A percentile compares a stretch with the other conserved stretches of the same genome.
These are phyloP conservation scores for Thamnaconus septentrionalis DNA, from an alignment of 2,113 vertebrate species.

Conservation along the genomic window DNA sequence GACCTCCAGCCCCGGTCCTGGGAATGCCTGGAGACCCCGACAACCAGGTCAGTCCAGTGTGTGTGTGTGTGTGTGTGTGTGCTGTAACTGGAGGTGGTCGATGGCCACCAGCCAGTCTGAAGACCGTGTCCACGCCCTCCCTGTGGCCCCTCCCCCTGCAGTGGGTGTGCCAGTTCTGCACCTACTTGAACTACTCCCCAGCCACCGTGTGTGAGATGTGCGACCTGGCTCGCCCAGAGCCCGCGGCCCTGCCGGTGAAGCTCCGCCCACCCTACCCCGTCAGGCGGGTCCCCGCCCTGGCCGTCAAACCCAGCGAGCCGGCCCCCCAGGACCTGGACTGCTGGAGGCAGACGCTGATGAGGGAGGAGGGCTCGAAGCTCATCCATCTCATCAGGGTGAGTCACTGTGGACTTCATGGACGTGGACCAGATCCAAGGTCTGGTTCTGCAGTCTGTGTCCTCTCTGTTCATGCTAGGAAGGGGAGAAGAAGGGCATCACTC, in stretches of 20 bases:
- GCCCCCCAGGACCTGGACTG: constrained; percentile 68
- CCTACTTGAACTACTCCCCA: constrained; percentile 81
- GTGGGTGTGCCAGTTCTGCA: constrained; percentile 85
- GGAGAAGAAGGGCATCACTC: constrained; percentile 66
- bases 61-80: background rate
- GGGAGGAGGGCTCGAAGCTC: constrained; percentile 83
- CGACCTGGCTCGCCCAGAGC: constrained; percentile 77
- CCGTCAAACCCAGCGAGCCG: constrained; percentile 54
- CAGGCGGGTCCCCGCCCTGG: constrained; percentile 53
- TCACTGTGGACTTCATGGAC: background rate
- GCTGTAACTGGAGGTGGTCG: no score
- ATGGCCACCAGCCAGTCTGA: no score
- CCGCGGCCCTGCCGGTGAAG: constrained; percentile 51
- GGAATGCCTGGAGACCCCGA: constrained; percentile 66
- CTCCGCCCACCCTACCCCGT: constrained; percentile 65
- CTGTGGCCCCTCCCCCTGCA: constrained; percentile 6
- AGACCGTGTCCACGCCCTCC: no score
- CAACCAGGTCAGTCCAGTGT: constrained; percentile 66
- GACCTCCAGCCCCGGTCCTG: constrained; percentile 62
- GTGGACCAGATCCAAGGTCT: background rate
- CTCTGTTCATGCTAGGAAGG: constrained; percentile 43
- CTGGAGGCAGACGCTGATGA: constrained; percentile 80
- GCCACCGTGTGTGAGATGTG: constrained; percentile 84
- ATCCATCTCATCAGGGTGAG: constrained; percentile 82
- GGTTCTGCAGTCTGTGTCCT: background rate